Evolutionary conservation across 2,888 invertebrate genomes (phyloP), one percentile per base, ranked within the genome.

Genomic region (Eilema caniola): DNA sequence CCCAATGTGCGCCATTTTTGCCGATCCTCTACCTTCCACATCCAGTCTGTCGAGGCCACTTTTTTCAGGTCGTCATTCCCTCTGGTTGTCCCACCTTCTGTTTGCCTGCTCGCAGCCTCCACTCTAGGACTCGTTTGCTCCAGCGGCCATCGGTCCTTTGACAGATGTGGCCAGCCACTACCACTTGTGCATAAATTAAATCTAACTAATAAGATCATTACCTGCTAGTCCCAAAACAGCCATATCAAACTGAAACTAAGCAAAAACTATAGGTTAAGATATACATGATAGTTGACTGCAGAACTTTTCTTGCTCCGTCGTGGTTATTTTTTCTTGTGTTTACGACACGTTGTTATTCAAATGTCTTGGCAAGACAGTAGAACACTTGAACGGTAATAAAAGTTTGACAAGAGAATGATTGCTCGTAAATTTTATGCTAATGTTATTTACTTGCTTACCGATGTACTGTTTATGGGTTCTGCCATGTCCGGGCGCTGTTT

Each of bases 321-420:
- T 68, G 59, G 74, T 80, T 74, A 71, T 66, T 73, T 74, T 77
- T 73, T 67, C 66, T 81, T 77, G 75, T 73, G 74, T 78, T 80
- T 80, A 79, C 74, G 79, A 73, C 74, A 79, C 59, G 71, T 82
- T 79, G 76, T 82, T 82, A 82, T 82, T 82, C 82, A 77, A 82
- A 77, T 80, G 73, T 81, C 77, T 75, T 80, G 77, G 72, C 78
- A 75, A 70, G 64, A 64, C 59, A 70, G 71, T 67, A 68, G 73
- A 76, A 77, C 66, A 75, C 71, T 76, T 67, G 80, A 71, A 72
- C 12, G 62, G 56, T 62, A 74, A 62, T 76, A 74, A 74, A 80
- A 80, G 59, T 79, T 78, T 76, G 75, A 75, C 77, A 77, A 75
- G 72, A 41, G 67, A 79, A 82, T 80, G 75, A 82, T 82, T 67